Evolutionary conservation across 1,140 invertebrate genomes (phyloP).

Genomic region (Anoplolepis gracilipes): DNA sequence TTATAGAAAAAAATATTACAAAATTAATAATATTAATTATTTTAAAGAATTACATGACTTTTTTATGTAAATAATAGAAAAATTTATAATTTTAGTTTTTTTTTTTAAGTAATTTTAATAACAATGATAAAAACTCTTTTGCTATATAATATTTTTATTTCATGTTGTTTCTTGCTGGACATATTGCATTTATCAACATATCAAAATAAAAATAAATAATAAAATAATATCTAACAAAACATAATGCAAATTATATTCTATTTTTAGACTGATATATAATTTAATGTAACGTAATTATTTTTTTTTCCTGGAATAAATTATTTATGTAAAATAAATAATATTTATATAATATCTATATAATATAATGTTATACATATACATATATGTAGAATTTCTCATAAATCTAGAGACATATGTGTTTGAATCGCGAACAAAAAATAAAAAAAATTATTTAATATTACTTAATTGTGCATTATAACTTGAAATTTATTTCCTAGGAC

Average conservation of each 20-base stretch:
- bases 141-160: background rate
- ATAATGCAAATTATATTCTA: background rate
- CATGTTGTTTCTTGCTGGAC: too few species aligned
- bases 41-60: background rate
- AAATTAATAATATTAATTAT: background rate
- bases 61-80: background rate
- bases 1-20: background rate
- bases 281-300: background rate
- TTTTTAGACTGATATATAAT: background rate
- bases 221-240: background rate
- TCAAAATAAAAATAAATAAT: background rate
- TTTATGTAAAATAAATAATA: background rate
- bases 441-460: background rate
- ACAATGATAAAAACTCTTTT: background rate
- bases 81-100: background rate
- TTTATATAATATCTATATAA: background rate
- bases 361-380: background rate
- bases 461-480: constrained; percentile 6
- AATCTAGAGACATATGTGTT: background rate
- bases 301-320: background rate
- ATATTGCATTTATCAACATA: background rate
- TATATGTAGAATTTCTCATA: background rate
- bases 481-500: background rate
- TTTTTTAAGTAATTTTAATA: background rate
- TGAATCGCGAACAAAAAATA: background rate